phyloP scores from a whole-genome alignment of 2,113 vertebrate genomes.

The Cyanistes caeruleus region DNA sequence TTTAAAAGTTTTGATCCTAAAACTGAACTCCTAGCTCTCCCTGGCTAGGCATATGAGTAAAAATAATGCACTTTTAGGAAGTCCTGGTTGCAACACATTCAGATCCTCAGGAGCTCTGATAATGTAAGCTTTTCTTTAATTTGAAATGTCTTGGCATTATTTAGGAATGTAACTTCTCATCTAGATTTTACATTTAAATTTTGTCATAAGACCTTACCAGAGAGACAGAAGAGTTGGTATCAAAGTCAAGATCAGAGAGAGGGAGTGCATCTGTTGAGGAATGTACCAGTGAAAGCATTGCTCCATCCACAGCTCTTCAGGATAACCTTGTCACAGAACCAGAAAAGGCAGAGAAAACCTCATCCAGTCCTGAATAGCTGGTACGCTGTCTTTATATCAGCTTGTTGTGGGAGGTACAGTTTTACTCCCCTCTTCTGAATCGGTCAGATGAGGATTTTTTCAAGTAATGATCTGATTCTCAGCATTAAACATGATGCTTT shows the following conservation, averaged over 20 bases:
- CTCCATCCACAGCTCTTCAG: background rate
- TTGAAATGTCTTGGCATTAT: background rate
- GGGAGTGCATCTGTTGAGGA: background rate
- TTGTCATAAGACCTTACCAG: background rate
- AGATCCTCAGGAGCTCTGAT: background rate
- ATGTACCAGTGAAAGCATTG: background rate
- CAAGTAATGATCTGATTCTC: background rate
- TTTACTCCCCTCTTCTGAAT: background rate
- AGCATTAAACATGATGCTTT: background rate
- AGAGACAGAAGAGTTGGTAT: background rate
- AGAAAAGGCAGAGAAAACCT: background rate
- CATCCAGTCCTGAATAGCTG: background rate
- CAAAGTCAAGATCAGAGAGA: background rate
- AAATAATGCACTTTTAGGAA: background rate
- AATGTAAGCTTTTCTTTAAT: background rate
- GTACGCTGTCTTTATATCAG: background rate
- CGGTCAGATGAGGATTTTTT: background rate
- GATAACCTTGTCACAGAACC: constrained; percentile 16
- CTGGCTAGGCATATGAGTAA: background rate
- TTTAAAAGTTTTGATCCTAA: background rate
- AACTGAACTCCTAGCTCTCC: background rate
- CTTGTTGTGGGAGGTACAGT: background rate
- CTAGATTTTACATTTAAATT: background rate
- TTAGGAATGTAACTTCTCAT: background rate
- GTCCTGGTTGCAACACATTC: background rate